A percentile compares a stretch with the other conserved stretches of the same genome.
These are phyloP conservation scores for Callopanchax toddi DNA, from an alignment of 2,113 vertebrate species.

Conservation along the genomic window DNA sequence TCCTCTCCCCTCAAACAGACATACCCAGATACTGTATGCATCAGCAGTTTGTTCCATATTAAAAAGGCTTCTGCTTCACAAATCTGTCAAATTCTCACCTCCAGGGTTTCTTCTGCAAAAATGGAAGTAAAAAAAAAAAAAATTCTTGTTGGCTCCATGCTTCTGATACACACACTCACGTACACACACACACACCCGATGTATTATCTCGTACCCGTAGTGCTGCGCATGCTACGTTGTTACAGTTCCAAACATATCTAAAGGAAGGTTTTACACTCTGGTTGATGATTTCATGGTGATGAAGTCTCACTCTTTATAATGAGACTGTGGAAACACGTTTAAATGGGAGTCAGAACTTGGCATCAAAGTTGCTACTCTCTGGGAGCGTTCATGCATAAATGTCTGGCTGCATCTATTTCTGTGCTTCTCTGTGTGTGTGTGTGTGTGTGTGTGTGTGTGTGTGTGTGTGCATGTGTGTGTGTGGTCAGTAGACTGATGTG, in stretches of 20 bases:
- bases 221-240: background rate
- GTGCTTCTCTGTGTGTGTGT: slow-evolving; percentile 9
- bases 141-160: background rate
- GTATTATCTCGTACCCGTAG: background rate
- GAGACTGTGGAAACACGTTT: slow-evolving; percentile 19
- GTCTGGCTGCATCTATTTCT: slow-evolving; percentile 62
- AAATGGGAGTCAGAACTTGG: slow-evolving; percentile 49
- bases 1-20: slow-evolving; percentile 13
- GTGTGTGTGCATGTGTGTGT: too few relatives aligned
- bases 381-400: slow-evolving; percentile 45
- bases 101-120: slow-evolving; percentile 23
- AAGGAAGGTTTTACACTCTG: slow-evolving; percentile 8
- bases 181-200: slow-evolving; percentile 1
- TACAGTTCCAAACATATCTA: background rate
- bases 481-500: slow-evolving; percentile 58
- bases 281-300: slow-evolving; percentile 18
- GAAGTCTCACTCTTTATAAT: slow-evolving; percentile 12
- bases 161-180: slow-evolving; percentile 9
- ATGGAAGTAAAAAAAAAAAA: slow-evolving; percentile 21
- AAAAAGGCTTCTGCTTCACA: slow-evolving; percentile 37
- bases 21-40: slow-evolving; percentile 42
- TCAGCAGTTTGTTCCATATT: slow-evolving; percentile 54
- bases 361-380: slow-evolving; percentile 50
- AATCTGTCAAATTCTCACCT: slow-evolving; percentile 55
- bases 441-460: slow-evolving; percentile 5